A percentile compares a stretch with the other conserved stretches of the same genome.
These are phyloP conservation scores for Lasioglossum vierecki DNA, from an alignment of 2,888 invertebrate genomes.

Conservation along the genomic window DNA sequence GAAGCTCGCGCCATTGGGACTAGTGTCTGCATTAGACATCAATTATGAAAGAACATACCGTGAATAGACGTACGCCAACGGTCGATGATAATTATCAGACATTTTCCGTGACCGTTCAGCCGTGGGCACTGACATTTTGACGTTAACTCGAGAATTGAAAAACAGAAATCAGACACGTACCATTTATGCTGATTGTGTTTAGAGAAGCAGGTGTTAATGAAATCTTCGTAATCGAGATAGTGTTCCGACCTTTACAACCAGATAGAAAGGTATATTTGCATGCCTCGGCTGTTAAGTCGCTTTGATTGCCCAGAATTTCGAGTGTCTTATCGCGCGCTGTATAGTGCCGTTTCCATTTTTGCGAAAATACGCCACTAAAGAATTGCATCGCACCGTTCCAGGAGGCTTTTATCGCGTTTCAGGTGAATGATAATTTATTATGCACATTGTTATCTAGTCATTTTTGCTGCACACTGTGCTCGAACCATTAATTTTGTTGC, in stretches of 20 bases:
- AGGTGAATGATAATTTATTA: neutral
- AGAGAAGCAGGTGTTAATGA: constrained; percentile 45
- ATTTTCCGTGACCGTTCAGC: constrained; percentile 71
- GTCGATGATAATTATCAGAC: constrained; percentile 70
- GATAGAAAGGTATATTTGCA: neutral
- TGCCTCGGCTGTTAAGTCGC: neutral
- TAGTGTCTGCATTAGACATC: constrained; percentile 55
- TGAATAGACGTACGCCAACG: constrained; percentile 41
- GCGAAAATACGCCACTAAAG: neutral
- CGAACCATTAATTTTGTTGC: neutral
- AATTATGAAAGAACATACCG: constrained; percentile 66
- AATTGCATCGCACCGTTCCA: neutral
- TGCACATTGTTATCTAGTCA: neutral
- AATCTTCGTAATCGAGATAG: constrained; percentile 10
- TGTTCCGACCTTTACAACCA: neutral
- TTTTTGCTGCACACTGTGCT: neutral
- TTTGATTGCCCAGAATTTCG: neutral
- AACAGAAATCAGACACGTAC: constrained; percentile 50
- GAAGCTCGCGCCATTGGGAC: constrained; percentile 51
- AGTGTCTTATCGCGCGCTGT: neutral
- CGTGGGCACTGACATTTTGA: constrained; percentile 78
- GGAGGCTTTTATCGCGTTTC: neutral
- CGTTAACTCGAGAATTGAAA: constrained; percentile 65
- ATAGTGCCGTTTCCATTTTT: neutral
- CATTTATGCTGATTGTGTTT: constrained; percentile 5